Evolutionary conservation across 2,797 vertebrate species (phyloP), one percentile per base, ranked within the genome.

Genomic region (Orientallactaga sibirica): DNA sequence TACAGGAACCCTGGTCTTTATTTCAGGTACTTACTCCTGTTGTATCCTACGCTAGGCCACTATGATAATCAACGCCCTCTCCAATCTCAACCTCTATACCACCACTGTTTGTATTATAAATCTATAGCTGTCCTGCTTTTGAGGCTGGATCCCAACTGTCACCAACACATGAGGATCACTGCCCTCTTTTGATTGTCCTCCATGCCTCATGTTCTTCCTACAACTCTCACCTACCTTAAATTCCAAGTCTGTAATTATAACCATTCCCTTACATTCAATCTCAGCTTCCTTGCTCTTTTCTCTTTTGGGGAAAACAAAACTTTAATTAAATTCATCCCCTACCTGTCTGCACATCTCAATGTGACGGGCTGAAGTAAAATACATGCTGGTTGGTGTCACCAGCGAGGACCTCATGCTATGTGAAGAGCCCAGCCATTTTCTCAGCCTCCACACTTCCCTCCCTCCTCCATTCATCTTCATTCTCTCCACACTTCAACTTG

Each of bases 201-300:
- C 55, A 70, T 33, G 70, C 20, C 29, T 76, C 76, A 61, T 48
- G 15, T 37, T 71, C 25, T 24, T n/a, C 37, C 67, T 62, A 33
- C 2, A 71, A 7, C 11, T 71, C 64, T 73, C 29, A 71, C 10
- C 18, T 9, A 41, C 52, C 52, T 90, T 64, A 67, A 79, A 76
- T 82, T 81, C 81, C 81, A 68, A 64, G 58, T 84, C 77, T 19
- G 58, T 86, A 48, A 67, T 52, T 62, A 77, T 2, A 16, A 58
- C 48, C 67, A 78, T 5, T 41, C 41, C 48, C 15, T 5, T 70
- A 14, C 58, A 64, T 90, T 58, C 48, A 74, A n/a, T n/a, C 74
- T 92, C 73, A 70, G 71, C 24, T 80, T 75, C 67, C 62, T 48
- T 24, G 55, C 14, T 95, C 68, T 48, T 84, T n/a, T 95, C 64